Base-by-base conservation (phyloP, 2,797 vertebrate genomes). In the Lemur catta region DNA sequence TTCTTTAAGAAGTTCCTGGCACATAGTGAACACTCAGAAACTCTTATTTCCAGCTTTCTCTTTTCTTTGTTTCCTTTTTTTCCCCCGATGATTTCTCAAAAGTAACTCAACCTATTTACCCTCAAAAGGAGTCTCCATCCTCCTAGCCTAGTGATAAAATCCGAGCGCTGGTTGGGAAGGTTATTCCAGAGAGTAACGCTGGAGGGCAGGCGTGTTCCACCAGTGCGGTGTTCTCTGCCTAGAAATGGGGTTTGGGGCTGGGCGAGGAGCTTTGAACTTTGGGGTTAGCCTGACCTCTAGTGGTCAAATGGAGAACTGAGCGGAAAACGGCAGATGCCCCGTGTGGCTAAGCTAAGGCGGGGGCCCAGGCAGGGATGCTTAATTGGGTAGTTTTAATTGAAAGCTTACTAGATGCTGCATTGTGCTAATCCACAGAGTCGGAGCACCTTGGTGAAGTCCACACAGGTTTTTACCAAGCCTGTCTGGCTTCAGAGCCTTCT, bases 201-300 rank as follows among this genome's bases (percentile, higher is more conserved):
- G 43, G 33, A 52, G 30, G 24, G 43, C 4, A 4, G 18, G 1
- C 2, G 4, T 22, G 10, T 6, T 1, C 43, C 41, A 9, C 50
- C 33, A 41, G 33, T 1, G 17, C 55, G 0, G 4, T 55, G 52
- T 20, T 22, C 52, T 55, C 22, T 7, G 38, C 18, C 33, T 20
- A 14, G 72, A n/a, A 35, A 78, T 0, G 4, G 24, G 43, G 52
- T 55, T 48, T 4, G 18, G 65, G 30, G 0, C 48, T 17, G 5
- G 1, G 6, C 2, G 10, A 18, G 7, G 1, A 26, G 26, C n/a
- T 35, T 61, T 78, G 85, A 86, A 65, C 81, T 52, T 97, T 97
- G 94, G 97, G 93, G 80, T 97, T 97, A 13, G 96, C 65, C 97
- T 98, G 98, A 95, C 98, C 97, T 96, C 98, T 98, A 97, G 98